Evolutionary conservation across 1,140 invertebrate species (phyloP).

Genomic region (Megathymus violae): DNA sequence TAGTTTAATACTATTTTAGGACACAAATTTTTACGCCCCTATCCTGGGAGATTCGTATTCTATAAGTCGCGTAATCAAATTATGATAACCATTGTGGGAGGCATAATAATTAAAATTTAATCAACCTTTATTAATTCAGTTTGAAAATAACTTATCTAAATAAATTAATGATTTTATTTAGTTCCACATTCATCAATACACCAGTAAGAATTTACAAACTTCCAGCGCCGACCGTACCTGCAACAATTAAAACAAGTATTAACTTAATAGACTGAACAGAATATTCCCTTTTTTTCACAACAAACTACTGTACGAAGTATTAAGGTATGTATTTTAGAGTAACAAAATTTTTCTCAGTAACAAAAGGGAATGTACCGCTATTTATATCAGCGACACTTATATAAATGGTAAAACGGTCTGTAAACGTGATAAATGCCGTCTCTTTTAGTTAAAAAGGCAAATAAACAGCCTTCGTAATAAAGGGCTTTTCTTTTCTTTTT

Average conservation of each 20-base stretch:
- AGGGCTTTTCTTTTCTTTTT: constrained; percentile 47
- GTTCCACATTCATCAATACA: background rate
- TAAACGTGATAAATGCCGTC: constrained; percentile 43
- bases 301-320: background rate
- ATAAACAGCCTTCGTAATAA: constrained; percentile 47
- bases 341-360: constrained; percentile 27
- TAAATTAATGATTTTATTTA: too few species aligned
- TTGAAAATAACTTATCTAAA: too few species aligned
- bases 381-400: constrained; percentile 28
- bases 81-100: too few species aligned
- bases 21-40: too few species aligned
- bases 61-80: too few species aligned
- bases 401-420: constrained; percentile 31
- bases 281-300: background rate
- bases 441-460: constrained; percentile 52
- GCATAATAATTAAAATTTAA: too few species aligned
- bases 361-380: constrained; percentile 24
- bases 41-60: too few species aligned
- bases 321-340: background rate
- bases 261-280: background rate
- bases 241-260: constrained; percentile 3
- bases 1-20: too few species aligned
- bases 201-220: too few species aligned
- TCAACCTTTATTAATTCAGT: too few species aligned
- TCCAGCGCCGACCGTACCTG: background rate